Evolutionary conservation across 2,797 vertebrate genomes (phyloP), one percentile per base, ranked within the genome.

Genomic region (Chelon auratus): DNA sequence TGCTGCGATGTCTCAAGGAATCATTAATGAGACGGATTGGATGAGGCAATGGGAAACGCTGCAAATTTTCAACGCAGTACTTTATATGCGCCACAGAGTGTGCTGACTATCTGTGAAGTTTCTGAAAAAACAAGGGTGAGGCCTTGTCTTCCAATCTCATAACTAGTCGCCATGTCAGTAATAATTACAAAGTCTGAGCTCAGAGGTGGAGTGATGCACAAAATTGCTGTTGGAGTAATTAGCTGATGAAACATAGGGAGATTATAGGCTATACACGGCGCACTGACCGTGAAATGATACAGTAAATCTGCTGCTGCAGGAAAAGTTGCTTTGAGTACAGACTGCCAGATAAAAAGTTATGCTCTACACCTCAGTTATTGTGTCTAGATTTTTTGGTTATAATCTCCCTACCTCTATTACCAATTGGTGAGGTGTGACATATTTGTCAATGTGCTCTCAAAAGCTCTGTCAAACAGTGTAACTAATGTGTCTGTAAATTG

Each of bases 201-300:
- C 74, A 80, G 78, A 81, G 84, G 80, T 87, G 81, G 84, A 88
- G 68, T 56, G 79, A 82, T 82, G 76, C 73, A 76, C 69, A 77
- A 68, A 84, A 84, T 83, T 74, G 54, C 70, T 71, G 62, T 64
- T 84, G 79, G 72, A 83, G 83, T 86, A 87, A 90, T 91, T 87
- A 86, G 81, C 50, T 84, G 74, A 85, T 77, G 73, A 85, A 87
- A 87, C 74, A 77, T 26, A 18, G 68, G 62, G 56, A 76, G 77
- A 83, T 88, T 76, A 79, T 77, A 62, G 68, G 59, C 66, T 55
- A 66, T 63, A 74, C 58, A 67, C 74, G 57, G 78, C 36, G 82
- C 59, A 83, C 62, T 64, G 69, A 53, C 75, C 81, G 70, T 84
- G 81, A 87, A 83, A 82, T 78, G 60, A 84, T 87, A 75, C 36